Percentiles rank a stretch among this genome's conserved stretches.
Conservation (phyloP, 2,888 invertebrate species). For the Rhamnusium bicolor region DNA sequence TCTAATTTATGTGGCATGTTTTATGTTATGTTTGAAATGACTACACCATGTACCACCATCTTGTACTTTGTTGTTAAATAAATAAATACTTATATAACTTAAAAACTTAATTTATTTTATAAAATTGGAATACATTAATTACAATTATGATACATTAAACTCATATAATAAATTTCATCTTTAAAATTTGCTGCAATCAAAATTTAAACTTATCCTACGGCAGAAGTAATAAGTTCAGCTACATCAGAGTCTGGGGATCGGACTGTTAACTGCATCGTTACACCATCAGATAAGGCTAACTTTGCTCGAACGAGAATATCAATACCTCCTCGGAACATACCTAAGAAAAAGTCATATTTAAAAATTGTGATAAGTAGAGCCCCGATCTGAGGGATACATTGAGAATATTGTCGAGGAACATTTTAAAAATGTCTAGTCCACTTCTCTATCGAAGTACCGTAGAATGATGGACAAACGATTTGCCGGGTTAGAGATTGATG, state of each 20-base stretch:
- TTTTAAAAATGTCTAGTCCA: too few relatives aligned
- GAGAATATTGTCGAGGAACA: too few relatives aligned
- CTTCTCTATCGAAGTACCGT: too few relatives aligned
- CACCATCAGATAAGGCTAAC: slow-evolving; percentile 85
- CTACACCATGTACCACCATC: too few relatives aligned
- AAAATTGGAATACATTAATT: slow-evolving; percentile 26
- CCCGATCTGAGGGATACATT: too few relatives aligned
- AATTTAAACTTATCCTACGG: slow-evolving; percentile 79
- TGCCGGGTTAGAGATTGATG: too few relatives aligned
- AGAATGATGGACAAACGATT: too few relatives aligned
- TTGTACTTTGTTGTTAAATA: neutral
- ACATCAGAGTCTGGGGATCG: slow-evolving; percentile 89
- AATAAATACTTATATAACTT: neutral
- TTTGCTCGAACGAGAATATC: slow-evolving; percentile 92
- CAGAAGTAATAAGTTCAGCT: slow-evolving; percentile 89
- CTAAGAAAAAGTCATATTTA: too few relatives aligned
- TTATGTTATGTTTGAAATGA: too few relatives aligned
- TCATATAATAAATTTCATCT: slow-evolving; percentile 1
- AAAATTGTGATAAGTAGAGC: too few relatives aligned
- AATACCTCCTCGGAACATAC: slow-evolving; percentile 91
- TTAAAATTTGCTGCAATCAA: too few relatives aligned
- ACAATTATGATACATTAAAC: slow-evolving; percentile 19
- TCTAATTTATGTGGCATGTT: too few relatives aligned
- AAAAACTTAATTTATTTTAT: slow-evolving; percentile 28
- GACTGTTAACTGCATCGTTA: slow-evolving; percentile 95